These are phyloP conservation scores for Thera britannica DNA, from an alignment of 2,888 invertebrate genomes.

Conservation along the genomic window DNA sequence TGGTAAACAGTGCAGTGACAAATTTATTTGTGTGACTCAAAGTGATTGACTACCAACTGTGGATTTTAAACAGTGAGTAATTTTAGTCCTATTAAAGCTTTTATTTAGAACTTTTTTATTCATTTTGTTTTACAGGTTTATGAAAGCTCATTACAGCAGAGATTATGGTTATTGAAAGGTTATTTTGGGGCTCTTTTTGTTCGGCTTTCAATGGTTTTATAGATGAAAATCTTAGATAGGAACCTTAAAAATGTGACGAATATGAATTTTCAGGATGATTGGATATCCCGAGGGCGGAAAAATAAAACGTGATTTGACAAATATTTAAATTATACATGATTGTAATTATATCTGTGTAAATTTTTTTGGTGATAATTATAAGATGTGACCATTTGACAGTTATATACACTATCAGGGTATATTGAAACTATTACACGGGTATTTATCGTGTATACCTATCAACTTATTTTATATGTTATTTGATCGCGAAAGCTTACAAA, in stretches of 20 bases:
- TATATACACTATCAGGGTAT: too few species aligned
- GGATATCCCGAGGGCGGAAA: background rate
- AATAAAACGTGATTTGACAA: background rate
- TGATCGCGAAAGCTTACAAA: too few species aligned
- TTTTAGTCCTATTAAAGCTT: conserved; percentile 7
- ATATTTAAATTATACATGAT: too few species aligned
- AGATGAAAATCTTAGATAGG: conserved; percentile 3
- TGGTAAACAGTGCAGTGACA: conserved; percentile 40
- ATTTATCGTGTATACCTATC: too few species aligned
- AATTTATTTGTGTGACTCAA: conserved; percentile 34
- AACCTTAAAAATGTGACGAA: background rate
- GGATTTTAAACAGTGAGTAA: conserved; percentile 33
- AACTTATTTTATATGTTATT: too few species aligned
- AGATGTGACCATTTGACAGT: too few species aligned
- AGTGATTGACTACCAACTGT: conserved; percentile 25
- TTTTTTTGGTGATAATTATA: too few species aligned
- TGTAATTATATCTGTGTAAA: too few species aligned
- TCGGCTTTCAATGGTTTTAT: conserved; percentile 5
- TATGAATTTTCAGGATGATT: background rate
- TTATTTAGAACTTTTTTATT: background rate
- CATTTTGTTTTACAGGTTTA: conserved; percentile 13
- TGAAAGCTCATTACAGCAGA: conserved; percentile 21
- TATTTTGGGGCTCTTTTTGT: conserved; percentile 17
- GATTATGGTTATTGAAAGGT: conserved; percentile 29
- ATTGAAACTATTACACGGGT: too few species aligned